Conservation (phyloP, 1,140 invertebrate species). For the Elymnias hypermnestra region DNA sequence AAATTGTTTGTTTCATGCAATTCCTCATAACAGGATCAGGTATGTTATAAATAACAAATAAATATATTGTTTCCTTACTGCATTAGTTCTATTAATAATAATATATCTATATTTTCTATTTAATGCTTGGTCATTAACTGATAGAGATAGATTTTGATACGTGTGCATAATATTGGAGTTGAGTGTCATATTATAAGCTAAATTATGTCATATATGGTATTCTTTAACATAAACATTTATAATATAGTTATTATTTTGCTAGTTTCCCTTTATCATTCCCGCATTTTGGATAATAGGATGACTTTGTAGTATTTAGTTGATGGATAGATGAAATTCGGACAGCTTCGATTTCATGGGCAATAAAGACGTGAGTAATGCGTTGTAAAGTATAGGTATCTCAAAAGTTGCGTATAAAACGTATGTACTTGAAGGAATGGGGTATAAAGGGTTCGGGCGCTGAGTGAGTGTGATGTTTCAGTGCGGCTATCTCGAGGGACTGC, state of each 20-base stretch:
- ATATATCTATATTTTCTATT: constrained; percentile 9
- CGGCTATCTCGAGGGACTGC: constrained; percentile 93
- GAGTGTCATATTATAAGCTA: constrained; percentile 15
- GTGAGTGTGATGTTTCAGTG: constrained; percentile 81
- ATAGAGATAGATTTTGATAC: constrained; percentile 20
- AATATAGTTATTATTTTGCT: constrained; percentile 17
- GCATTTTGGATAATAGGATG: constrained; percentile 15
- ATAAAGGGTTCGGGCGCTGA: constrained; percentile 51
- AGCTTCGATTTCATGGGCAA: neutral
- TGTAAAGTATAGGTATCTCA: no score
- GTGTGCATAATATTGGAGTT: constrained; percentile 20
- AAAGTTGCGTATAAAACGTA: no score
- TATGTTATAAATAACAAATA: constrained; percentile 29
- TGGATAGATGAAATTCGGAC: constrained; percentile 14
- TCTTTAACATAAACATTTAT: constrained; percentile 13
- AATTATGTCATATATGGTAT: constrained; percentile 18
- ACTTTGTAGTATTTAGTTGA: constrained; percentile 9
- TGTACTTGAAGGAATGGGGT: no score
- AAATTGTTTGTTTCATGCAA: constrained; percentile 57
- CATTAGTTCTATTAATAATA: neutral
- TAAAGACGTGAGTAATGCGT: constrained; percentile 2
- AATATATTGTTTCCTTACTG: neutral
- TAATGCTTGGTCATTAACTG: constrained; percentile 18
- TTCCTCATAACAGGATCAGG: constrained; percentile 46
- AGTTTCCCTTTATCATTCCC: constrained; percentile 12